These are phyloP conservation scores for Tenebrio molitor DNA, from an alignment of 1,140 invertebrate genomes.

Conservation along the genomic window DNA sequence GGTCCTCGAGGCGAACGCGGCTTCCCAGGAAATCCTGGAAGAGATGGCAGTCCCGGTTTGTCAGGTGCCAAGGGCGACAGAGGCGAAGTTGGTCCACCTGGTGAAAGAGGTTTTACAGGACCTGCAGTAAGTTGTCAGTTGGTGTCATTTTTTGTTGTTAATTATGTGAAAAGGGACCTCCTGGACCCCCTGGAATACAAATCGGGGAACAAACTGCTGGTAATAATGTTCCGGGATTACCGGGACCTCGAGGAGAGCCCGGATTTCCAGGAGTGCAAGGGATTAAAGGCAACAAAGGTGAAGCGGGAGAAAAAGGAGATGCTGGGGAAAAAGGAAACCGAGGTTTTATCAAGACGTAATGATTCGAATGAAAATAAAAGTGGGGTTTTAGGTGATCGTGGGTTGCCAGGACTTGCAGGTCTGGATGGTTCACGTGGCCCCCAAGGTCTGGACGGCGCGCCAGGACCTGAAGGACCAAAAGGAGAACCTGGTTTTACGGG, in stretches of 20 bases:
- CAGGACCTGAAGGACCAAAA: constrained; percentile 63
- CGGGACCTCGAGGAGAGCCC: constrained; percentile 63
- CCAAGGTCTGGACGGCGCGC: constrained; percentile 58
- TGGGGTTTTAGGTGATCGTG: constrained; percentile 59
- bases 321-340: constrained; percentile 63
- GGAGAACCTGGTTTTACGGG: constrained; percentile 61
- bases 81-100: constrained; percentile 53
- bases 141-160: neutral
- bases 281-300: constrained; percentile 67
- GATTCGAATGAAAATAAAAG: neutral
- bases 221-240: constrained; percentile 59
- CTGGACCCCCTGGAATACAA: constrained; percentile 64
- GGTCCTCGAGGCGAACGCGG: constrained; percentile 58
- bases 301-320: constrained; percentile 64
- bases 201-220: constrained; percentile 44
- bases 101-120: constrained; percentile 57
- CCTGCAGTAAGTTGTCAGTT: constrained; percentile 43
- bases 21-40: constrained; percentile 54
- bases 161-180: constrained; percentile 50
- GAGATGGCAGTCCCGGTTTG: constrained; percentile 57
- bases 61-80: constrained; percentile 52
- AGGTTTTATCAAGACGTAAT: constrained; percentile 56
- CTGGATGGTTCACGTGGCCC: constrained; percentile 54
- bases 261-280: constrained; percentile 67
- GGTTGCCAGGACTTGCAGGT: constrained; percentile 64